These are phyloP conservation scores for Glomeris maerens DNA, from an alignment of 1,140 invertebrate genomes.

Conservation along the genomic window DNA sequence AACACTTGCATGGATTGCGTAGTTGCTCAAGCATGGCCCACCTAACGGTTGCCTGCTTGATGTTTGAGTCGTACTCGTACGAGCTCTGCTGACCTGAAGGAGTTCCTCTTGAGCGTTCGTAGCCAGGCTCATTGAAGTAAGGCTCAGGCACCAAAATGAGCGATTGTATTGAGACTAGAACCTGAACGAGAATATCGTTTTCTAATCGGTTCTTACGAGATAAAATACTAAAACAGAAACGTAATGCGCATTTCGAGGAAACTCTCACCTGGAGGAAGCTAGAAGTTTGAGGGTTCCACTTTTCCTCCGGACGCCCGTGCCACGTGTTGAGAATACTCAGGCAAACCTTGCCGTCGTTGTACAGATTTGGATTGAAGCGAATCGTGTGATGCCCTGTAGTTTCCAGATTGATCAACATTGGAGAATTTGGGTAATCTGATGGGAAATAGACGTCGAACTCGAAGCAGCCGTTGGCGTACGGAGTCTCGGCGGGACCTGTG, in stretches of 20 bases:
- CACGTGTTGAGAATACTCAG: slow-evolving; percentile 91
- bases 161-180: slow-evolving; percentile 90
- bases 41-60: slow-evolving; percentile 83
- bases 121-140: slow-evolving; percentile 97
- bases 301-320: slow-evolving; percentile 95
- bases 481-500: slow-evolving; percentile 75
- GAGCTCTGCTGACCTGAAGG: slow-evolving; percentile 72
- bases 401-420: slow-evolving; percentile 72
- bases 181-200: slow-evolving; percentile 35
- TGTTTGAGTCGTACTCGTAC: slow-evolving; percentile 88
- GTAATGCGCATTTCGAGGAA: background rate
- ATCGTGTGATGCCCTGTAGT: slow-evolving; percentile 87
- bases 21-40: slow-evolving; percentile 95
- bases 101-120: slow-evolving; percentile 79
- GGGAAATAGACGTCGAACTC: slow-evolving; percentile 85
- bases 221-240: too few species aligned
- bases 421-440: slow-evolving; percentile 61
- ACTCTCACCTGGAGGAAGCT: slow-evolving; percentile 72
- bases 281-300: slow-evolving; percentile 94
- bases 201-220: background rate
- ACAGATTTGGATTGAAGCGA: slow-evolving; percentile 93
- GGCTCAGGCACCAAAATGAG: slow-evolving; percentile 89
- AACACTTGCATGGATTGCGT: slow-evolving; percentile 76
- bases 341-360: slow-evolving; percentile 94
- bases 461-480: slow-evolving; percentile 78